These are phyloP conservation scores for Drosophila recens DNA, from an alignment of 2,888 invertebrate genomes.

Conservation along the genomic window DNA sequence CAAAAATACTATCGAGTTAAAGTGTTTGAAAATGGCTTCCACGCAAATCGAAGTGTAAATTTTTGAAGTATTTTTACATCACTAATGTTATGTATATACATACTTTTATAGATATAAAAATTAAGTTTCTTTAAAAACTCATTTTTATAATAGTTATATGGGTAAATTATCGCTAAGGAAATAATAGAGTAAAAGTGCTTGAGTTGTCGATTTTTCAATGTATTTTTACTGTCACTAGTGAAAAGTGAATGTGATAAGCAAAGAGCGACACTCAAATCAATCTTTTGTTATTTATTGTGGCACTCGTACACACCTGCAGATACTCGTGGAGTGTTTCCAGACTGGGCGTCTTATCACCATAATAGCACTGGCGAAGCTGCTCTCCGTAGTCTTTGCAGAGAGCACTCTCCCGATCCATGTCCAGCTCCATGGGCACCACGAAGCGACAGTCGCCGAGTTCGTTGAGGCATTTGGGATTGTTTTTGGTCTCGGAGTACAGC, in stretches of 20 bases:
- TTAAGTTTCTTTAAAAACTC: no score
- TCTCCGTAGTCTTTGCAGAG: constrained; percentile 81
- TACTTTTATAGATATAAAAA: no score
- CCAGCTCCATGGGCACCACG: constrained; percentile 83
- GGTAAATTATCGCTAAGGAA: no score
- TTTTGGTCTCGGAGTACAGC: constrained; percentile 81
- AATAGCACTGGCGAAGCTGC: constrained; percentile 79
- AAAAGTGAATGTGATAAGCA: neutral
- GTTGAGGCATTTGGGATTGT: constrained; percentile 82
- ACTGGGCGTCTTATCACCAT: constrained; percentile 82
- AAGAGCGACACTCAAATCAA: neutral
- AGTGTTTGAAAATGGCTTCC: no score
- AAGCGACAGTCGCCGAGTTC: constrained; percentile 82
- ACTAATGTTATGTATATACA: no score
- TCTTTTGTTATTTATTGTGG: neutral
- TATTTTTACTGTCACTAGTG: neutral
- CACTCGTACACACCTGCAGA: constrained; percentile 71
- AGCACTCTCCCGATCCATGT: constrained; percentile 81
- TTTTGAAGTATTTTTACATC: no score
- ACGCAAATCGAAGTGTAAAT: no score
- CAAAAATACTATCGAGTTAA: no score
- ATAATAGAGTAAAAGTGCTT: no score
- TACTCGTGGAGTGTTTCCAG: constrained; percentile 84
- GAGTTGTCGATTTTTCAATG: no score
- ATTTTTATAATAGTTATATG: no score